Evolutionary conservation across 2,888 invertebrate species (phyloP), one percentile per base, ranked within the genome.

Genomic region (Colletes collaris): DNA sequence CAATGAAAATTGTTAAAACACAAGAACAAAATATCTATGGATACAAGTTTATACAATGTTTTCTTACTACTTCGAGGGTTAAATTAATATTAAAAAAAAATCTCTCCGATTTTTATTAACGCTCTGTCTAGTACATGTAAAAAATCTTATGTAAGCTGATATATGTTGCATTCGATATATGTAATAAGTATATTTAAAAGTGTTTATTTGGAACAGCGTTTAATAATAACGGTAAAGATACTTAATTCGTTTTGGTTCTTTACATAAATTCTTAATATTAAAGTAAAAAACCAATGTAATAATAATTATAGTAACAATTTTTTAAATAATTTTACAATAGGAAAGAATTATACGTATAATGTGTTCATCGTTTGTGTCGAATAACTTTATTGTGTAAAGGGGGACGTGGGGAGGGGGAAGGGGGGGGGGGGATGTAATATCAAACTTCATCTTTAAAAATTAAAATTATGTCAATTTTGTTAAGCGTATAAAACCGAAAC

Each of bases 261-360:
- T 64, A 73, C 40, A 66, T 60, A 64, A 75, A 64, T 49, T 79
- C 76, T 79, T 69, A 76, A 66, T 4, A 77, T 73, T 70, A 71
- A 69, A 79, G 52, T 64, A 58, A 76, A 77, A 83, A 80, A 65
- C 59, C 74, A 80, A 82, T 81, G 70, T 55, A 66, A 74, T 55
- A 66, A 74, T 72, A 64, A 77, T 68, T 64, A 49, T 5, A 60
- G 52, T 62, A 75, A 75, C 64, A 75, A 62, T 53, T 40, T 74
- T 16, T 58, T 62, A 63, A 67, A 78, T 68, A 55, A 65, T n/a
- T 64, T 67, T 8, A 55, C 58, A 68, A 62, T 58, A 49, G 7
- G 67, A 64, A 56, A 50, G 5, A 65, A 27, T 46, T 50, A 49
- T 64, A 50, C 0, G 53, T 55, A 11, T 55, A 64, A 63, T 35